Percentiles rank a stretch among this genome's conserved stretches.
Evolutionary conservation across 2,113 vertebrate species (phyloP).

Genomic region (Copsychus sechellarum): DNA sequence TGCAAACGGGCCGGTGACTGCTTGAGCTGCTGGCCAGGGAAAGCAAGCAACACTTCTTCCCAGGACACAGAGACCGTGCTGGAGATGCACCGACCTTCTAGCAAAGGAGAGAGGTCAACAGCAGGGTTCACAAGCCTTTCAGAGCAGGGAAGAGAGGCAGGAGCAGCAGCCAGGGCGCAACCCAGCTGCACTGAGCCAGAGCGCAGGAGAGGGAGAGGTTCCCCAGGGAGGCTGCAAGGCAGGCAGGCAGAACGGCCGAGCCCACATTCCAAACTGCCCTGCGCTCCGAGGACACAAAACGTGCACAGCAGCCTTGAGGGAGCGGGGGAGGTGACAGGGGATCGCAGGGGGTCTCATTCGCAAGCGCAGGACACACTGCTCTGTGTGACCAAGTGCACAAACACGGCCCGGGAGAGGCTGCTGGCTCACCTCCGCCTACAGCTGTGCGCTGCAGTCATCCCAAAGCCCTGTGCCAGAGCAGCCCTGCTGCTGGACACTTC

Average conservation of each 20-base stretch:
- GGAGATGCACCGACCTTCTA: neutral
- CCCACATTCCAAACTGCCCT: neutral
- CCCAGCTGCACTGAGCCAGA: neutral
- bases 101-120: neutral
- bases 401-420: fast-evolving
- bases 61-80: neutral
- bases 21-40: neutral
- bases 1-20: neutral
- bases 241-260: neutral
- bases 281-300: neutral
- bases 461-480: neutral
- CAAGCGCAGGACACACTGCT: fast-evolving
- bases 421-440: neutral
- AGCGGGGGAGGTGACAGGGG: neutral
- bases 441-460: neutral
- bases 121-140: neutral
- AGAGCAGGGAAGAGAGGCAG: neutral
- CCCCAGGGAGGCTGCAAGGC: neutral
- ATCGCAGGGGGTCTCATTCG: neutral
- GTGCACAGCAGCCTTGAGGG: fast-evolving
- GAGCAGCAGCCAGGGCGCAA: neutral
- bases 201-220: neutral
- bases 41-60: neutral
- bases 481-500: neutral
- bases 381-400: neutral